Percentiles rank a stretch among this genome's conserved stretches.
Conservation (phyloP, 2,113 vertebrate species). For the Sterrhoptilus dennistouni region DNA sequence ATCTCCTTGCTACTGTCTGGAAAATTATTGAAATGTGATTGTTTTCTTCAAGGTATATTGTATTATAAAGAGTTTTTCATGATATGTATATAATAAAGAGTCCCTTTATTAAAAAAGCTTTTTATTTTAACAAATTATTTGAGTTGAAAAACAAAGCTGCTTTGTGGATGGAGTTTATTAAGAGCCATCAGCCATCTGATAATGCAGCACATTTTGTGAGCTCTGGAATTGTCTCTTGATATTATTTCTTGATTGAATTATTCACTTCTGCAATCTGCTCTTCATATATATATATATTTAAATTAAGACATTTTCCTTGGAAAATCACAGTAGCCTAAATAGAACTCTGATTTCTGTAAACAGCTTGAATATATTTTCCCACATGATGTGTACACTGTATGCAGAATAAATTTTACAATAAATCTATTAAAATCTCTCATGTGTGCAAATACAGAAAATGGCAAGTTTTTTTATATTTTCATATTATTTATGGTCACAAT, state of each 20-base stretch:
- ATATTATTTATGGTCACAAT: background rate
- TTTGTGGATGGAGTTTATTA: background rate
- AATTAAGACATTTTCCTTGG: conserved; percentile 1
- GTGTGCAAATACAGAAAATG: background rate
- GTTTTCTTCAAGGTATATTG: background rate
- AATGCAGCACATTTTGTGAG: background rate
- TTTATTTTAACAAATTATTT: background rate
- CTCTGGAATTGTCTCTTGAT: background rate
- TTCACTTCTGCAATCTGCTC: background rate
- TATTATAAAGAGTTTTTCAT: background rate
- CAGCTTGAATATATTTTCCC: background rate
- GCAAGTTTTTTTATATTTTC: background rate
- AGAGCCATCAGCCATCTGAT: background rate
- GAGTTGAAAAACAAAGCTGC: background rate
- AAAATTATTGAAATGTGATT: background rate
- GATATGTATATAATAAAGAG: background rate
- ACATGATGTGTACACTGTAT: background rate
- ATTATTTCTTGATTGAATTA: background rate
- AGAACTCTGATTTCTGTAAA: conserved; percentile 3
- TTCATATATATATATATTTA: background rate
- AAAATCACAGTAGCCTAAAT: background rate
- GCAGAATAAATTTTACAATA: background rate
- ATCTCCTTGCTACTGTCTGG: background rate
- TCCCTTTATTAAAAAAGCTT: background rate
- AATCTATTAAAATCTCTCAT: background rate